Evolutionary conservation across 2,888 invertebrate genomes (phyloP).

Genomic region (Clitarchus hookeri): DNA sequence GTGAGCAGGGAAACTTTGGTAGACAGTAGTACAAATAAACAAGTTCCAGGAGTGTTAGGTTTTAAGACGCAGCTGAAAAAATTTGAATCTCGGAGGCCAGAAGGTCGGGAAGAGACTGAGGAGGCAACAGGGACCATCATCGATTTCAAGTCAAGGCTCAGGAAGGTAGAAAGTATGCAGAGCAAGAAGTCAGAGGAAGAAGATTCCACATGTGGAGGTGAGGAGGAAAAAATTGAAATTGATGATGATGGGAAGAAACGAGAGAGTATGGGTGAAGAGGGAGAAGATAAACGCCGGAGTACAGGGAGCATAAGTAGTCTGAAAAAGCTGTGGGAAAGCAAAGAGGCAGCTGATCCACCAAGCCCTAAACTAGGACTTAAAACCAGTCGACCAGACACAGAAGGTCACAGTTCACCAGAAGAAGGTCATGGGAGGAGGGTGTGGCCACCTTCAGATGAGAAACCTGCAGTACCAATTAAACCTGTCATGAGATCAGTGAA

Average conservation of each 20-base stretch:
- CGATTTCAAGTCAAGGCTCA: conserved; percentile 80
- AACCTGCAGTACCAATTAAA: conserved; percentile 73
- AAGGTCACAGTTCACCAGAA: conserved; percentile 34
- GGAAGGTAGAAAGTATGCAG: conserved; percentile 70
- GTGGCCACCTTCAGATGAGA: conserved; percentile 62
- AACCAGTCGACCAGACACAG: conserved; percentile 45
- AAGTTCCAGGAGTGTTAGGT: conserved; percentile 37
- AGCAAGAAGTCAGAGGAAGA: conserved; percentile 41
- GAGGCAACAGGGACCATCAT: conserved; percentile 64
- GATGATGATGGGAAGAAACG: conserved; percentile 53
- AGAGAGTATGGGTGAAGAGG: conserved; percentile 58
- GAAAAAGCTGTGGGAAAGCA: conserved; percentile 91
- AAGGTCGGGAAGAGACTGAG: conserved; percentile 36
- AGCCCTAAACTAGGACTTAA: conserved; percentile 38
- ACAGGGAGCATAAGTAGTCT: conserved; percentile 91
- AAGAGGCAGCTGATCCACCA: conserved; percentile 57
- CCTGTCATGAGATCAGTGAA: conserved; percentile 67
- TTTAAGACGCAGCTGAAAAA: conserved; percentile 47
- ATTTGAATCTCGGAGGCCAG: conserved; percentile 40
- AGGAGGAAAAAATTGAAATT: background rate
- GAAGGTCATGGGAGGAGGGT: conserved; percentile 53
- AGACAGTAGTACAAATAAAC: conserved; percentile 33
- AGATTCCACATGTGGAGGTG: background rate
- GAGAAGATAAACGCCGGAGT: conserved; percentile 85
- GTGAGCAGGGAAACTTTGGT: conserved; percentile 46